phyloP scores from a whole-genome alignment of 2,888 invertebrate genomes.

The Perizoma flavofasciatum region DNA sequence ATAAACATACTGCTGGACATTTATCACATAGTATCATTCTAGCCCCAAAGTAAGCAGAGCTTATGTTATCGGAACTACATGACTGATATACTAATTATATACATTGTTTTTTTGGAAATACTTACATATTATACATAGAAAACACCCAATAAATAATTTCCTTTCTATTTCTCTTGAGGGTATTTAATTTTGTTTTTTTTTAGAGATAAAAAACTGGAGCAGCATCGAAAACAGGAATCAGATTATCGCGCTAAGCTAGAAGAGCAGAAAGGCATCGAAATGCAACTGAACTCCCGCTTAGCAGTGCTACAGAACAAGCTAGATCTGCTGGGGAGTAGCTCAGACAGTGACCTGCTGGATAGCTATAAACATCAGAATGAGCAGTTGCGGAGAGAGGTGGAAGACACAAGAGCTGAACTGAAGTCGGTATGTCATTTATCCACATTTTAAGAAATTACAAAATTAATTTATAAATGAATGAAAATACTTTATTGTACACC shows the following conservation, averaged over 20 bases:
- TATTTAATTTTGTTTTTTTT: no score
- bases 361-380: constrained; percentile 67
- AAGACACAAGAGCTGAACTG: constrained; percentile 64
- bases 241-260: constrained; percentile 67
- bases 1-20: no score
- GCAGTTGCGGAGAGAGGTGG: constrained; percentile 59
- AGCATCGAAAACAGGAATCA: constrained; percentile 69
- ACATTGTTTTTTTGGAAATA: no score
- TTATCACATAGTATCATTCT: no score
- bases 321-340: constrained; percentile 59
- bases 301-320: constrained; percentile 71
- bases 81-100: no score
- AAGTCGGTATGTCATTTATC: constrained; percentile 57
- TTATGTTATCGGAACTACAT: no score
- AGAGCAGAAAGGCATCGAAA: constrained; percentile 69
- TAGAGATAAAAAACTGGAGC: constrained; percentile 73
- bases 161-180: no score
- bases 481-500: no score
- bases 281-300: constrained; percentile 68
- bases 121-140: no score
- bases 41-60: no score
- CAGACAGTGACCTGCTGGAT: constrained; percentile 62
- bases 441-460: background rate
- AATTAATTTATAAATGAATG: no score
- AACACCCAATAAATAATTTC: no score